Evolutionary conservation across 2,888 invertebrate genomes (phyloP).

Genomic region (Zhuqinia jingwanae): DNA sequence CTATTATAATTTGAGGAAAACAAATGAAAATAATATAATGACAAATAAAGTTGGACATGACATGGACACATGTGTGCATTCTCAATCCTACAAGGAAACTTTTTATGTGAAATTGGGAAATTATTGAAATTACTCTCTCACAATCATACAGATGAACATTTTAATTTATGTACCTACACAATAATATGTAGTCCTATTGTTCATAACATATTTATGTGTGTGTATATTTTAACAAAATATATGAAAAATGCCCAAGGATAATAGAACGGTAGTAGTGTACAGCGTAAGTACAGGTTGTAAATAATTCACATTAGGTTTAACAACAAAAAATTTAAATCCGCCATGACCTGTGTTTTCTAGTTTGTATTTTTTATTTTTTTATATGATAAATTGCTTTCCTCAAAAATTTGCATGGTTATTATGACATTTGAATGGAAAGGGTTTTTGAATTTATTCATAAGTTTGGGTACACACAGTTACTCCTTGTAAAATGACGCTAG

Average conservation of each 20-base stretch:
- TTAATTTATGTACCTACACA: no score
- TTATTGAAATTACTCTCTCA: no score
- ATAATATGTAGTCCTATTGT: no score
- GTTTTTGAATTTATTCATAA: conserved; percentile 54
- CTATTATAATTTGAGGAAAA: conserved; percentile 24
- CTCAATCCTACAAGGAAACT: background rate
- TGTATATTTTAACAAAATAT: no score
- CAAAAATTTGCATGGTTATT: conserved; percentile 57
- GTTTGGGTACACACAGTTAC: background rate
- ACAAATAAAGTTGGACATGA: background rate
- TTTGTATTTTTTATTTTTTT: conserved; percentile 25
- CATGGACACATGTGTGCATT: no score
- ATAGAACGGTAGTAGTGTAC: background rate
- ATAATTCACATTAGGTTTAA: conserved; percentile 30
- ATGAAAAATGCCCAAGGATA: conserved; percentile 1
- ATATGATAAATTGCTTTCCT: conserved; percentile 39
- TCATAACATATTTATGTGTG: no score
- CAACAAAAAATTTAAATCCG: background rate
- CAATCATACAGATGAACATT: no score
- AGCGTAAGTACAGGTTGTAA: background rate
- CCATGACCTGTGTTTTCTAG: no score
- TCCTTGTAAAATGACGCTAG: conserved; percentile 5
- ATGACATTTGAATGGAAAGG: conserved; percentile 55
- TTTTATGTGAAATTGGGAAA: conserved; percentile 2
- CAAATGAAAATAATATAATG: background rate